Conservation (phyloP, 1,140 invertebrate species). For the Drosophila varians region DNA sequence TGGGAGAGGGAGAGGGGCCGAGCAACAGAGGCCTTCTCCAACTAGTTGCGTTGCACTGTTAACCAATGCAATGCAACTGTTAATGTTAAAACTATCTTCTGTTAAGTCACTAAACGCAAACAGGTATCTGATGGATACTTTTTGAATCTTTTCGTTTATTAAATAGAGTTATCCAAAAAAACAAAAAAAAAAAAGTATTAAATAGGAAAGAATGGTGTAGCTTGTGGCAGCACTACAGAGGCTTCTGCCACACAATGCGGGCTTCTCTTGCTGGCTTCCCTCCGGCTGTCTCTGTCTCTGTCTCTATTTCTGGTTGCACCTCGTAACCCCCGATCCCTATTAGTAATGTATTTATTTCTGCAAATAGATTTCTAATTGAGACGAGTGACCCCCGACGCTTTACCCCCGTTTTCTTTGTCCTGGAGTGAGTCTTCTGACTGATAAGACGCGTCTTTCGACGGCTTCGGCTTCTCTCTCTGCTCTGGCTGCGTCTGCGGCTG, state of each 20-base stretch:
- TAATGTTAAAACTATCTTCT: conserved; percentile 8
- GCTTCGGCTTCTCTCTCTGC: conserved; percentile 7
- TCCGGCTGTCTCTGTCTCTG: background rate
- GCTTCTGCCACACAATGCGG: conserved; percentile 42
- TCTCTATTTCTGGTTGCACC: background rate
- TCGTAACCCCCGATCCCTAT: too few relatives aligned
- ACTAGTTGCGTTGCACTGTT: conserved; percentile 55
- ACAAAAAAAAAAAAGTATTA: too few relatives aligned
- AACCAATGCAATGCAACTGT: conserved; percentile 15
- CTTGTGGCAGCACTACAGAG: conserved; percentile 19
- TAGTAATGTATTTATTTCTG: conserved; percentile 22
- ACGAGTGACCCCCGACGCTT: background rate
- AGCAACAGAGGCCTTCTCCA: conserved; percentile 13
- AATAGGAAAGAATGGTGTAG: too few relatives aligned
- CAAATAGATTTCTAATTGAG: conserved; percentile 54
- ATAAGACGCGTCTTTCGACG: conserved; percentile 54
- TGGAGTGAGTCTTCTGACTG: conserved; percentile 56
- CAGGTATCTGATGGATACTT: background rate
- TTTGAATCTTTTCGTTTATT: too few relatives aligned
- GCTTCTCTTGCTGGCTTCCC: conserved; percentile 12
- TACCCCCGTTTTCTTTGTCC: conserved; percentile 22
- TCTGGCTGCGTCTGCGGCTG: conserved; percentile 7
- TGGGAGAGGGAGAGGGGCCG: background rate
- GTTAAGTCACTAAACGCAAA: conserved; percentile 2
- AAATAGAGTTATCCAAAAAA: too few relatives aligned